Conservation (phyloP, 2,888 invertebrate genomes). For the Drosophila pseudotalamancana region DNA sequence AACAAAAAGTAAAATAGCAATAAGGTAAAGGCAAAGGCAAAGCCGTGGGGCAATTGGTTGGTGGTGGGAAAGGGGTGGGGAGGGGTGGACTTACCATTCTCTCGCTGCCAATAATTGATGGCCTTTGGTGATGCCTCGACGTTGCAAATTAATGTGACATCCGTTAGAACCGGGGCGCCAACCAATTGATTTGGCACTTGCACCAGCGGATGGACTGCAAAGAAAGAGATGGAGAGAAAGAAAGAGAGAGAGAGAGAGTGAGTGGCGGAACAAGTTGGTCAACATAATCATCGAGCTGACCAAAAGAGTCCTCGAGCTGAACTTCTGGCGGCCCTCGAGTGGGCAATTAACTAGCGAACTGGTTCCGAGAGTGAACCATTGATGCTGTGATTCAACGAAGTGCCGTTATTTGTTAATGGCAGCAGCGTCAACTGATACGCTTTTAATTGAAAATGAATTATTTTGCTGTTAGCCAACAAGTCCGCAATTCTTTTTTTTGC, state of each 20-base stretch:
- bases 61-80: background rate
- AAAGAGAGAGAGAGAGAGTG: background rate
- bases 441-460: conserved; percentile 84
- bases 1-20: conserved; percentile 1
- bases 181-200: conserved; percentile 97
- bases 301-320: background rate
- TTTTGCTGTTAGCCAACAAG: conserved; percentile 68
- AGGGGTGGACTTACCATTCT: conserved; percentile 89
- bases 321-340: background rate
- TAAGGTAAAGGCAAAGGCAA: conserved; percentile 20
- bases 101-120: conserved; percentile 97
- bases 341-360: conserved; percentile 30
- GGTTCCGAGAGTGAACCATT: conserved; percentile 7
- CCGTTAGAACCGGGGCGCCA: conserved; percentile 93
- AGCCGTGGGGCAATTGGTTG: too few relatives aligned
- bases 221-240: conserved; percentile 24
- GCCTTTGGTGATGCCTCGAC: conserved; percentile 97
- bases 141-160: conserved; percentile 93
- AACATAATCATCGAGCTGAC: conserved; percentile 31
- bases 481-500: background rate
- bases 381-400: conserved; percentile 18
- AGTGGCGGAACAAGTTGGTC: conserved; percentile 26
- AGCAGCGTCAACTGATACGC: conserved; percentile 72
- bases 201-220: conserved; percentile 94
- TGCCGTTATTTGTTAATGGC: conserved; percentile 51